These are phyloP conservation scores for Luidia sarsii DNA, from an alignment of 53 echinoderm and acorn worm species.

Conservation along the genomic window DNA sequence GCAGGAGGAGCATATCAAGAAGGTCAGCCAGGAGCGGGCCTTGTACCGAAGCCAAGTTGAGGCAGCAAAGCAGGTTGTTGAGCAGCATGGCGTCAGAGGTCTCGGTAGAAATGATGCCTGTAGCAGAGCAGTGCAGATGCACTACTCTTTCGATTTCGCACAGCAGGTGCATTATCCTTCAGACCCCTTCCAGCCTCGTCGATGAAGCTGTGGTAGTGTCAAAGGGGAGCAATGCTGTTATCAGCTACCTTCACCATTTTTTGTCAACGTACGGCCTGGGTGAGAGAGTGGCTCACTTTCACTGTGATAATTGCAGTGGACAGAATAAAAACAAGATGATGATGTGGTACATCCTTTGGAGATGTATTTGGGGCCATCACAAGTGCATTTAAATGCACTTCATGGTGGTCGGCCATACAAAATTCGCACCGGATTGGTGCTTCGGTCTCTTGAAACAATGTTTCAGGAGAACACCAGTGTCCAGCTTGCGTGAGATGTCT, in stretches of 20 bases:
- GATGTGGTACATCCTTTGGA: constrained; percentile 39
- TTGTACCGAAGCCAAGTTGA: background rate
- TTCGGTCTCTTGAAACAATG: constrained; percentile 18
- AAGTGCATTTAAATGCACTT: background rate
- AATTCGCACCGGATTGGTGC: no score
- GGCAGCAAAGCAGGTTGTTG: background rate
- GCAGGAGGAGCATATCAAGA: constrained; percentile 16
- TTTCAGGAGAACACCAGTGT: background rate
- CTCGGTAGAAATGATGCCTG: constrained; percentile 24
- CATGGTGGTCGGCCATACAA: constrained; percentile 40
- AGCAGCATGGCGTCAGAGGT: background rate
- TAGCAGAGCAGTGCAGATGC: constrained; percentile 5
- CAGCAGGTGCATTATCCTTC: no score
- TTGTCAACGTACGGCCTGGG: no score
- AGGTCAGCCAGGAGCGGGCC: constrained; percentile 8
- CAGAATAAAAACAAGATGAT: constrained; percentile 55
- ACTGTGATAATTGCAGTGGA: no score
- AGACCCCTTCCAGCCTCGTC: background rate
- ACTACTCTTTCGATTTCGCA: constrained; percentile 47
- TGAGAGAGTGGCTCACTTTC: no score
- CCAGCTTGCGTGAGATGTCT: background rate
- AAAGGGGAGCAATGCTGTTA: constrained; percentile 25
- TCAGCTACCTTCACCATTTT: background rate
- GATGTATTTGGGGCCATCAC: constrained; percentile 1
- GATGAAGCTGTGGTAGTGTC: constrained; percentile 27